Percentiles rank a stretch among this genome's conserved stretches.
These are phyloP conservation scores for Mormyrus lacerda DNA, from an alignment of 2,113 vertebrate species.

Conservation along the genomic window DNA sequence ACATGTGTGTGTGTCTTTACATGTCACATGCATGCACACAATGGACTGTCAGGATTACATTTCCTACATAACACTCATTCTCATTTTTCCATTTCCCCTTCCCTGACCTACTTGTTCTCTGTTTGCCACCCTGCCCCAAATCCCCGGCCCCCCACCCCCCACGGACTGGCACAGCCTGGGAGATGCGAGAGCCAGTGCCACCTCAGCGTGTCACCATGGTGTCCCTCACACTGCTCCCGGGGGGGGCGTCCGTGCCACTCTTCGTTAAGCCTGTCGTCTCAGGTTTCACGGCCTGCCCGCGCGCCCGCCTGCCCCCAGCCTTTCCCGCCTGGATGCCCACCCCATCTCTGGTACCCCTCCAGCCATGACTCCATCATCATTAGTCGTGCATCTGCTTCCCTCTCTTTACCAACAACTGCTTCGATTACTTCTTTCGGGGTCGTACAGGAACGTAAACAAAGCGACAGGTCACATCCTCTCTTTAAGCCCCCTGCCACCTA, in stretches of 20 bases:
- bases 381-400: slow-evolving; percentile 64
- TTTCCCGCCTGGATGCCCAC: slow-evolving; percentile 41
- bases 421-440: slow-evolving; percentile 46
- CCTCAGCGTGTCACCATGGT: slow-evolving; percentile 67
- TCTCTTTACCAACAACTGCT: slow-evolving; percentile 42
- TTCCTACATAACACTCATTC: neutral
- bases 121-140: slow-evolving; percentile 26
- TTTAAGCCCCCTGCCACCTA: slow-evolving; percentile 3
- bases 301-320: slow-evolving; percentile 59
- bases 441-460: slow-evolving; percentile 5
- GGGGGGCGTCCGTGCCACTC: slow-evolving; percentile 76
- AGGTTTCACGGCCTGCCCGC: slow-evolving; percentile 84
- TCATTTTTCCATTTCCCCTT: slow-evolving; percentile 29
- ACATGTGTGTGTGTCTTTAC: neutral
- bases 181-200: slow-evolving; percentile 52
- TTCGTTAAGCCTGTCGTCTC: slow-evolving; percentile 98
- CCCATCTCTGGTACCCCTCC: slow-evolving; percentile 36
- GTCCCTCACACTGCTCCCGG: slow-evolving; percentile 70
- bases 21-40: neutral
- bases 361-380: slow-evolving; percentile 69
- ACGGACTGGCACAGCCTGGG: slow-evolving; percentile 50
- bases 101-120: slow-evolving; percentile 15
- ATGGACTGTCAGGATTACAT: slow-evolving; percentile 2
- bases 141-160: slow-evolving; percentile 36
- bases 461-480: neutral